Percentiles rank a stretch among this genome's conserved stretches.
Evolutionary conservation across 2,888 invertebrate genomes (phyloP).

Genomic region (Amitus sp.): DNA sequence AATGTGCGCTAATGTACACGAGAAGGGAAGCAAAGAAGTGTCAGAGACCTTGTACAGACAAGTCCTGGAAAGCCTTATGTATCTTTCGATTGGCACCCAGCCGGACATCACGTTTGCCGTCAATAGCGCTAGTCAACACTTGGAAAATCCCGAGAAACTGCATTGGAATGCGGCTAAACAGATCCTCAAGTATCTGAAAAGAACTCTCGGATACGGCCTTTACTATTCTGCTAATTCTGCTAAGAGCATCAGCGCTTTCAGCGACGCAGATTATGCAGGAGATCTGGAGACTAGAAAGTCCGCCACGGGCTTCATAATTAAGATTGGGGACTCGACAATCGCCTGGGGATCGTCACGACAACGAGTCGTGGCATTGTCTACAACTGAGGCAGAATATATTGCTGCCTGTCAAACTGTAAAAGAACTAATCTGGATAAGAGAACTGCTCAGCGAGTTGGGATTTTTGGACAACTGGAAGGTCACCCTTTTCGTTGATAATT

Average conservation of each 20-base stretch:
- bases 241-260: too few species aligned
- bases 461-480: conserved; percentile 39
- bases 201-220: conserved; percentile 43
- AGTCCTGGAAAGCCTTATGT: conserved; percentile 32
- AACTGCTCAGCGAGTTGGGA: conserved; percentile 42
- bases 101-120: conserved; percentile 39
- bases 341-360: conserved; percentile 41
- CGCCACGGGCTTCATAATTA: conserved; percentile 44
- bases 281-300: conserved; percentile 48
- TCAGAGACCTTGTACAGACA: conserved; percentile 13
- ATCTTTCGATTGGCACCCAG: conserved; percentile 23
- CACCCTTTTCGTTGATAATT: conserved; percentile 47
- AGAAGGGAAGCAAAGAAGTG: background rate
- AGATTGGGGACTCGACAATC: conserved; percentile 44
- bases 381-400: conserved; percentile 49
- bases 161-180: conserved; percentile 47
- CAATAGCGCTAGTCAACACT: conserved; percentile 36
- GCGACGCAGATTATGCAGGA: conserved; percentile 57
- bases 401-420: conserved; percentile 50
- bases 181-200: conserved; percentile 48
- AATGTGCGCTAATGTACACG: background rate
- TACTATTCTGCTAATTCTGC: conserved; percentile 35
- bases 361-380: conserved; percentile 42
- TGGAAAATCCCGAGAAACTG: conserved; percentile 32
- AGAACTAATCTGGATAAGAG: conserved; percentile 50